These are phyloP conservation scores for Dreissena polymorpha DNA, from an alignment of 1,140 invertebrate species.

Conservation along the genomic window DNA sequence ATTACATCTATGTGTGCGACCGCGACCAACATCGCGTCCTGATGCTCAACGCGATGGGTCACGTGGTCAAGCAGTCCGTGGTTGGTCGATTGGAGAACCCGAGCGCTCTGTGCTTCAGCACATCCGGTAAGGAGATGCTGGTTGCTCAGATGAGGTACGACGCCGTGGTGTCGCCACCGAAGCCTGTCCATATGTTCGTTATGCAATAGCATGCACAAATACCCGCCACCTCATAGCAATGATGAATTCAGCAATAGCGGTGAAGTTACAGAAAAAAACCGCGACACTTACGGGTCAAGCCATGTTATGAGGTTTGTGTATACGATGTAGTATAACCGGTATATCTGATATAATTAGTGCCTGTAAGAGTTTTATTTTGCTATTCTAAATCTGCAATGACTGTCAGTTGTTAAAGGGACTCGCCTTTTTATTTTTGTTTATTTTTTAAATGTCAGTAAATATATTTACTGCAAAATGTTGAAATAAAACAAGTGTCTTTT, in stretches of 20 bases:
- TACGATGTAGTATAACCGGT: no score
- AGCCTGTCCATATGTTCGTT: slow-evolving; percentile 38
- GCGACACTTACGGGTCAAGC: no score
- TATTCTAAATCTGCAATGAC: no score
- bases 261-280: neutral
- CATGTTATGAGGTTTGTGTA: no score
- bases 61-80: slow-evolving; percentile 45
- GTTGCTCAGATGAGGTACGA: slow-evolving; percentile 50
- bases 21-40: slow-evolving; percentile 43
- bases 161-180: slow-evolving; percentile 15
- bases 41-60: slow-evolving; percentile 36
- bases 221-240: neutral
- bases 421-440: no score
- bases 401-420: no score
- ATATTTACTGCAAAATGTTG: no score
- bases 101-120: slow-evolving; percentile 30
- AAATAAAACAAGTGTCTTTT: no score
- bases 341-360: no score
- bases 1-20: slow-evolving; percentile 42
- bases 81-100: slow-evolving; percentile 43
- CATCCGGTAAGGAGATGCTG: neutral
- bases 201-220: neutral
- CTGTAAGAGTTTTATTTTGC: no score
- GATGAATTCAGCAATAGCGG: neutral
- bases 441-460: no score